These are phyloP conservation scores for Tetramorium parvispinum DNA, from an alignment of 1,140 invertebrate species.

Conservation along the genomic window DNA sequence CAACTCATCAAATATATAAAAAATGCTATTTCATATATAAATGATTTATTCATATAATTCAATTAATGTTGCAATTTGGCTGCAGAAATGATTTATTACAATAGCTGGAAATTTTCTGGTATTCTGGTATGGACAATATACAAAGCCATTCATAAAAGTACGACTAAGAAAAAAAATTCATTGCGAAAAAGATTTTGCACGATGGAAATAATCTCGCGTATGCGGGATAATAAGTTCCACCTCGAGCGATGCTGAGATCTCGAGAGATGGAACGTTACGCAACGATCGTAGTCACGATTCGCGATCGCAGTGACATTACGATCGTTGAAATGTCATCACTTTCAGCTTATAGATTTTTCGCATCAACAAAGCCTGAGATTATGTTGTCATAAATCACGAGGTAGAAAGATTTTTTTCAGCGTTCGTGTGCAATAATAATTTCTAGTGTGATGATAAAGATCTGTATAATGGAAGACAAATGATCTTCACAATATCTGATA, in stretches of 20 bases:
- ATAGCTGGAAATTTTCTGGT: background rate
- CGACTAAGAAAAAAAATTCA: background rate
- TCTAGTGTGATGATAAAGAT: constrained; percentile 56
- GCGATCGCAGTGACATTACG: constrained; percentile 53
- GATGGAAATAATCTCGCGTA: constrained; percentile 33
- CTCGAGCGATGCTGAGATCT: constrained; percentile 11
- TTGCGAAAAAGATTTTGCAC: constrained; percentile 12
- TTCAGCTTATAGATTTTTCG: constrained; percentile 53
- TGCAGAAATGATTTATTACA: background rate
- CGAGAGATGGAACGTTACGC: constrained; percentile 35
- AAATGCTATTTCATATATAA: no score
- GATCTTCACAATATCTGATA: constrained; percentile 27
- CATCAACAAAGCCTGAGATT: constrained; percentile 45
- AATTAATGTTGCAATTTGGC: background rate
- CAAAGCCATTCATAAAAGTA: background rate
- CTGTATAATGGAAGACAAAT: constrained; percentile 40
- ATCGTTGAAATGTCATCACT: constrained; percentile 60
- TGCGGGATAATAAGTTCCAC: constrained; percentile 31
- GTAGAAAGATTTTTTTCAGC: constrained; percentile 22
- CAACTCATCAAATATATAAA: background rate
- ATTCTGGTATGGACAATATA: constrained; percentile 9
- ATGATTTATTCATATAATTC: background rate
- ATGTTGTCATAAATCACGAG: constrained; percentile 56
- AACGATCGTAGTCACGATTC: constrained; percentile 54
- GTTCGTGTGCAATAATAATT: constrained; percentile 46